These are phyloP conservation scores for Agelas oroides DNA, from an alignment of 37 sponge, comb jelly and placozoan species.

Conservation along the genomic window DNA sequence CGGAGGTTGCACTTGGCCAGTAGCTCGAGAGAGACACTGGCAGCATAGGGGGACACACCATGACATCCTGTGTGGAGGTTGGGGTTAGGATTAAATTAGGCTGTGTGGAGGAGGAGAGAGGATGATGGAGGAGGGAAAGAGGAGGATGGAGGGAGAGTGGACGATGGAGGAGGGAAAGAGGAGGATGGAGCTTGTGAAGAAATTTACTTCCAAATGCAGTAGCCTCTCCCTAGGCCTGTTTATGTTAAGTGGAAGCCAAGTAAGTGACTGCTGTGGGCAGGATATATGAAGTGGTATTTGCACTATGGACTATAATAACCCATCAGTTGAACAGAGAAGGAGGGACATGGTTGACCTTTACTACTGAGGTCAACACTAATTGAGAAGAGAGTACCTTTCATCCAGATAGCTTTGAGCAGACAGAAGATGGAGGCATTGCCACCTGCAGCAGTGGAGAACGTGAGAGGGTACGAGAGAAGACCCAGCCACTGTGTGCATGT, in stretches of 20 bases:
- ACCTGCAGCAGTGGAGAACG: not conserved
- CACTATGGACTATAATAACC: no score
- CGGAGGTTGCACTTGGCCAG: constrained; percentile 9
- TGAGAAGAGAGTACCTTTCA: not conserved
- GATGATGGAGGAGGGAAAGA: not conserved
- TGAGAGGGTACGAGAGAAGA: constrained; percentile 11
- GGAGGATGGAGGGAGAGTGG: not conserved
- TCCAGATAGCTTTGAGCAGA: constrained; percentile 8
- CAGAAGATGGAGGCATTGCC: not conserved
- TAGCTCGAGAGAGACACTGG: not conserved
- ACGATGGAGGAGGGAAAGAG: not conserved
- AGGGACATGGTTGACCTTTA: no score
- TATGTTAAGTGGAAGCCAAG: no score
- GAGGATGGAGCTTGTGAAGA: not conserved
- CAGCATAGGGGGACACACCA: not conserved
- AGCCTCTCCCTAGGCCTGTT: not conserved
- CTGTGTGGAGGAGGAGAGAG: not conserved
- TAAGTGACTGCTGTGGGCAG: no score
- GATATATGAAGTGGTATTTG: no score
- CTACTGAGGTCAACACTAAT: no score
- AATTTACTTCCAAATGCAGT: not conserved
- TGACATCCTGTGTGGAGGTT: not conserved
- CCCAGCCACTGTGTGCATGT: not conserved
- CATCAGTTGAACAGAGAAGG: no score
- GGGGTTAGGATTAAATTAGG: not conserved